Percentiles rank a stretch among this genome's conserved stretches.
Evolutionary conservation across 2,888 invertebrate species (phyloP).

Genomic region (Caenorhabditis sp.): DNA sequence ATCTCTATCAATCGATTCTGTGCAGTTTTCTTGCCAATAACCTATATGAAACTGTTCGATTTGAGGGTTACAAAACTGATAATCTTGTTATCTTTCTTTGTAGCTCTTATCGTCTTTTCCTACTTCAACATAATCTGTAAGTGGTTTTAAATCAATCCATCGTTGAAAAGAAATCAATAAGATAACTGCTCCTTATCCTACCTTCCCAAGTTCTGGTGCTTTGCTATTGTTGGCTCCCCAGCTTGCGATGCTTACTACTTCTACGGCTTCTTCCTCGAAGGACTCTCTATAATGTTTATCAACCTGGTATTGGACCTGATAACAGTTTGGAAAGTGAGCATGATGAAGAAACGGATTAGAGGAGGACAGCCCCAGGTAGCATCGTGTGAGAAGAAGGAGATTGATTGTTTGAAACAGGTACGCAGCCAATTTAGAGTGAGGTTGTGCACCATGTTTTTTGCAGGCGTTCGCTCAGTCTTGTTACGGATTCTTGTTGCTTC

Average conservation of each 20-base stretch:
- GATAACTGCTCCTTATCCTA: background rate
- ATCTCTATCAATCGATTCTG: conserved; percentile 36
- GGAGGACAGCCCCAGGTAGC: conserved; percentile 8
- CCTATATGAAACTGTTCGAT: conserved; percentile 3
- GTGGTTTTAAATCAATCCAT: too few relatives aligned
- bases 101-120: background rate
- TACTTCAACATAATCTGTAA: background rate
- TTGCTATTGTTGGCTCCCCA: background rate
- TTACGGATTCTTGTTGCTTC: background rate
- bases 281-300: too few relatives aligned
- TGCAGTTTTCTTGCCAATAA: conserved; percentile 18
- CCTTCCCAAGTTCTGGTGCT: background rate
- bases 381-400: conserved; percentile 31
- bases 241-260: too few relatives aligned
- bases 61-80: background rate
- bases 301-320: conserved; percentile 23
- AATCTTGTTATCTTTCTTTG: background rate
- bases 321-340: conserved; percentile 35
- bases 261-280: too few relatives aligned
- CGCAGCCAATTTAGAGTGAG: background rate
- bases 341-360: background rate
- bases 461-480: conserved; percentile 21
- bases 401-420: conserved; percentile 45
- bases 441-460: background rate
- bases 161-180: too few relatives aligned